phyloP scores from a whole-genome alignment of 2,888 invertebrate species.

The Acrobasis suavella region DNA sequence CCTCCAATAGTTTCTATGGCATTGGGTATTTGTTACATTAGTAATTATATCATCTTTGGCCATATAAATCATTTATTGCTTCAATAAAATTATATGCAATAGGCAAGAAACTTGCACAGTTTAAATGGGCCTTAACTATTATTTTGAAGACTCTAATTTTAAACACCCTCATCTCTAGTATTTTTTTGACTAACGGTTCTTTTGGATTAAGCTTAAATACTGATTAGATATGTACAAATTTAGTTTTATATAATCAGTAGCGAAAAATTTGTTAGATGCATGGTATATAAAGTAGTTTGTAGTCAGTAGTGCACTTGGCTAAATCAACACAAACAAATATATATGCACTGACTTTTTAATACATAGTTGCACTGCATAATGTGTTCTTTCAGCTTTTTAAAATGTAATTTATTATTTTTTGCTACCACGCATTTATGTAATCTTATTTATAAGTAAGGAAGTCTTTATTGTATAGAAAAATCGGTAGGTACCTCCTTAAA shows the following conservation, averaged over 20 bases:
- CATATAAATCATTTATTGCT: too few species aligned
- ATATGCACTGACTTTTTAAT: slow-evolving; percentile 16
- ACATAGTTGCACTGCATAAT: slow-evolving; percentile 15
- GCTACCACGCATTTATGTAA: not conserved
- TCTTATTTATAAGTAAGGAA: too few species aligned
- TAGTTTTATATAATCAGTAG: not conserved
- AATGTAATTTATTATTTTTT: not conserved
- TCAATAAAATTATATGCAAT: too few species aligned
- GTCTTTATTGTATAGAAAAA: too few species aligned
- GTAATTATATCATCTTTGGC: too few species aligned
- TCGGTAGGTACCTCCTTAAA: too few species aligned
- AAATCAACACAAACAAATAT: slow-evolving; percentile 14
- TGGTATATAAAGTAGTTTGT: slow-evolving; percentile 25
- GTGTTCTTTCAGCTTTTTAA: slow-evolving; percentile 4
- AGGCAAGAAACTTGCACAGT: too few species aligned
- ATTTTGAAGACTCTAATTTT: not conserved
- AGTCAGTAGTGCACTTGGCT: slow-evolving; percentile 31
- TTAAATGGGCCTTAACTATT: not conserved
- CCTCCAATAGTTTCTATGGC: too few species aligned
- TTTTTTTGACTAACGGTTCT: not conserved
- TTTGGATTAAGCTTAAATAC: not conserved
- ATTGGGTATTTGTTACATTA: too few species aligned
- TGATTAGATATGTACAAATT: not conserved
- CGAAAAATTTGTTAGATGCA: slow-evolving; percentile 25
- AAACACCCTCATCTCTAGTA: too few species aligned